Conservation (phyloP, 2,888 invertebrate species). For the Buathra laborator region DNA sequence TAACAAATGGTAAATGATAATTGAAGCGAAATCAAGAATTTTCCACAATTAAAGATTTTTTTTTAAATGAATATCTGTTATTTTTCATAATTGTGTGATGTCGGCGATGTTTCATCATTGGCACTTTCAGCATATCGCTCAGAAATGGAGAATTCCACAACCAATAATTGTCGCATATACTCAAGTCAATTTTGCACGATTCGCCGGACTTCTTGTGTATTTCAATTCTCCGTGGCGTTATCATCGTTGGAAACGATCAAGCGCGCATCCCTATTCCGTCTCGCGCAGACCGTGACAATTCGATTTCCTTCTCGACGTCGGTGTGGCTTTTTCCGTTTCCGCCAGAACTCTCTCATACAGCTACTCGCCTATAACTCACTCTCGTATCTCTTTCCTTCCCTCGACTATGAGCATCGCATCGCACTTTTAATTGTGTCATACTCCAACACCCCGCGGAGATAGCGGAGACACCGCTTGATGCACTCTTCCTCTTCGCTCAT, state of each 20-base stretch:
- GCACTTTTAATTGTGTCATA: constrained; percentile 65
- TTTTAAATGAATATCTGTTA: too few relatives aligned
- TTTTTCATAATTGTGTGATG: too few relatives aligned
- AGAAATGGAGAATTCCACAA: not conserved
- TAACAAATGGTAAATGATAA: too few relatives aligned
- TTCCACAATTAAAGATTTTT: too few relatives aligned
- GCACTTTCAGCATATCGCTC: too few relatives aligned
- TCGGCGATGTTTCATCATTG: too few relatives aligned
- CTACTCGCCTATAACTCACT: constrained; percentile 11
- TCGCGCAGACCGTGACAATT: constrained; percentile 54
- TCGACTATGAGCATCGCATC: constrained; percentile 45
- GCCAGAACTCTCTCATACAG: constrained; percentile 19
- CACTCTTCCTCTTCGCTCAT: constrained; percentile 41
- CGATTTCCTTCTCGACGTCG: constrained; percentile 55
- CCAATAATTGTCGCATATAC: not conserved
- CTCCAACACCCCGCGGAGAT: constrained; percentile 32
- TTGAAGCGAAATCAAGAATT: too few relatives aligned
- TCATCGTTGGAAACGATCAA: constrained; percentile 39
- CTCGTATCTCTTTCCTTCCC: constrained; percentile 39
- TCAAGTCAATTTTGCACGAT: not conserved
- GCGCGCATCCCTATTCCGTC: constrained; percentile 25
- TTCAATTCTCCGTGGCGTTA: constrained; percentile 12
- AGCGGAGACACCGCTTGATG: constrained; percentile 42
- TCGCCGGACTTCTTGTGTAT: not conserved
- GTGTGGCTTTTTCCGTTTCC: constrained; percentile 61